These are phyloP conservation scores for Alcis repandata DNA, from an alignment of 2,888 invertebrate genomes.

Conservation along the genomic window DNA sequence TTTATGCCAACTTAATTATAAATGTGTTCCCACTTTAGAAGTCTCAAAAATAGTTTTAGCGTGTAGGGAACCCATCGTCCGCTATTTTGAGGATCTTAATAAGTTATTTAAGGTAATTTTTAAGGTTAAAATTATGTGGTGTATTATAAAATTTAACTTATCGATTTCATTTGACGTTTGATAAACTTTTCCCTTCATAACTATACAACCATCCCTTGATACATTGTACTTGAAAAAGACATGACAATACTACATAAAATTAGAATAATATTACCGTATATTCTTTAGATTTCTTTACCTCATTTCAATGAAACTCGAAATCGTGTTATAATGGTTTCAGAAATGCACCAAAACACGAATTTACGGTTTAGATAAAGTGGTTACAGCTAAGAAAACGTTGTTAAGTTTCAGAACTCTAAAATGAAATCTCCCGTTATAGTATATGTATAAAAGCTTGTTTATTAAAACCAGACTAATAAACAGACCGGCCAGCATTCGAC, in stretches of 20 bases:
- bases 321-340: too few species aligned
- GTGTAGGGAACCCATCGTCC: conserved; percentile 55
- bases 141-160: background rate
- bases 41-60: conserved; percentile 64
- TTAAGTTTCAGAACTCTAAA: too few species aligned
- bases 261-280: too few species aligned
- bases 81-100: conserved; percentile 45
- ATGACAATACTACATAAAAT: too few species aligned
- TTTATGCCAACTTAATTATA: conserved; percentile 69
- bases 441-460: background rate
- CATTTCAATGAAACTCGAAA: too few species aligned
- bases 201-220: too few species aligned
- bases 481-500: background rate
- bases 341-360: background rate
- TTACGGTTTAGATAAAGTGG: background rate
- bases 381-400: background rate
- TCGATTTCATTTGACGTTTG: background rate
- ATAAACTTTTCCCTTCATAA: background rate
- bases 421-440: too few species aligned
- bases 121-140: background rate
- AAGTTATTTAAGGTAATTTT: conserved; percentile 18
- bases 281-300: too few species aligned
- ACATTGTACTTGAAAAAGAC: too few species aligned
- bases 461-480: background rate
- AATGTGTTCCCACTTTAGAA: conserved; percentile 51